Conservation (phyloP, 2,797 vertebrate genomes). For the Glyptemys insculpta region DNA sequence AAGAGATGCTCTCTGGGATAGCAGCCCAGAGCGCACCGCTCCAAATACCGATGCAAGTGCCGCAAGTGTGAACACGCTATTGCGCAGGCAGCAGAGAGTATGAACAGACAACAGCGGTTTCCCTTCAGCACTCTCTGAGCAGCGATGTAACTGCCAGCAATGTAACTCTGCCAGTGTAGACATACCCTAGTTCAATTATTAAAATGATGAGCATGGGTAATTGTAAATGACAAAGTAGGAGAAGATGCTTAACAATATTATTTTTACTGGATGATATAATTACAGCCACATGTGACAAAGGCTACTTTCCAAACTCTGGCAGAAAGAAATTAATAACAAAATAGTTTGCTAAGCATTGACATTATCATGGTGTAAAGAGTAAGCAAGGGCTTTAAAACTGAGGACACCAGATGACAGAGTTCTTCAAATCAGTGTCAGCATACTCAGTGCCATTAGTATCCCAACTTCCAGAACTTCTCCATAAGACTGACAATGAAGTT, state of each 20-base stretch:
- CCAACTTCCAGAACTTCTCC: background rate
- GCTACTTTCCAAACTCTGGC: background rate
- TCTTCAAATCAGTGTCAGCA: background rate
- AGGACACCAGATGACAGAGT: background rate
- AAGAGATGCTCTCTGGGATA: too few relatives aligned
- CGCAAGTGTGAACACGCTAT: too few relatives aligned
- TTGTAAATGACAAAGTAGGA: conserved; percentile 29
- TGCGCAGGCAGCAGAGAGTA: too few relatives aligned
- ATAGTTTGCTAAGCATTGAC: background rate
- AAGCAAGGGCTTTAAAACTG: background rate
- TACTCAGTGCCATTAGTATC: background rate
- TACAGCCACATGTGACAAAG: background rate
- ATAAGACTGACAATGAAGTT: background rate
- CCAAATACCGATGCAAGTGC: too few relatives aligned
- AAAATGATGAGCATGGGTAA: background rate
- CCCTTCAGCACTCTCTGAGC: too few relatives aligned
- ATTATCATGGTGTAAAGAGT: background rate
- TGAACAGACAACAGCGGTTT: too few relatives aligned
- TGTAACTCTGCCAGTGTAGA: too few relatives aligned
- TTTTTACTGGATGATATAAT: conserved; percentile 50
- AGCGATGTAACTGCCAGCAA: too few relatives aligned
- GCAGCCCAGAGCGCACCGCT: too few relatives aligned
- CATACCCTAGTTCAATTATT: background rate
- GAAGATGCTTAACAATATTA: conserved; percentile 25
- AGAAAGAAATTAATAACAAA: background rate